Percentiles rank a stretch among this genome's conserved stretches.
Evolutionary conservation across 2,113 vertebrate genomes (phyloP).

Genomic region (Nymphicus hollandicus): DNA sequence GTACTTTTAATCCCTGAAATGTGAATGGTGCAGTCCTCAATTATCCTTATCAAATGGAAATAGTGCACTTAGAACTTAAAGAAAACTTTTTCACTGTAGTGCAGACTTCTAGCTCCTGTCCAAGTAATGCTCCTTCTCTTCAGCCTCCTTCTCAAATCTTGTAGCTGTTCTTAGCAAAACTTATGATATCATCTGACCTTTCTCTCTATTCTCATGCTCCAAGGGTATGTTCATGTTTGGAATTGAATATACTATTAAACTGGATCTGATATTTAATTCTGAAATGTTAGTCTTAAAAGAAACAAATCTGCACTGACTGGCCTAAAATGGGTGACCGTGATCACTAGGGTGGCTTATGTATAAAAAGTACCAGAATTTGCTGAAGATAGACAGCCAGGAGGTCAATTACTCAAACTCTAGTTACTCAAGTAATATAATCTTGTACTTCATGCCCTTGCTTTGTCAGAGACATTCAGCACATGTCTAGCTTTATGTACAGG

Average conservation of each 20-base stretch:
- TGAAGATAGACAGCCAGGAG: not conserved
- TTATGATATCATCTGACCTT: slow-evolving; percentile 13
- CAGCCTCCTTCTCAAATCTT: not conserved
- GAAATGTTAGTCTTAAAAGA: not conserved
- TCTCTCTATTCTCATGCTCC: not conserved
- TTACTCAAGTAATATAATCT: not conserved
- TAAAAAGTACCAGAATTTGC: not conserved
- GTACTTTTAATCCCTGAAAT: not conserved
- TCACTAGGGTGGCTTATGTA: not conserved
- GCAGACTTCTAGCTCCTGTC: not conserved
- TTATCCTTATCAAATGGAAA: not conserved
- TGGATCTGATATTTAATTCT: not conserved
- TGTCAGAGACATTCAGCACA: not conserved
- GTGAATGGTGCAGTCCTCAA: not conserved
- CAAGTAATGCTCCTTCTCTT: not conserved
- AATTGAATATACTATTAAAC: not conserved
- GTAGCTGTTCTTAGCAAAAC: not conserved
- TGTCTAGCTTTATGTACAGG: not conserved
- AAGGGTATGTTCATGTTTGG: not conserved
- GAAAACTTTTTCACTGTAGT: not conserved
- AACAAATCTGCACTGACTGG: not conserved
- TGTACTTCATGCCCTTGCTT: not conserved
- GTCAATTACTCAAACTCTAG: not conserved
- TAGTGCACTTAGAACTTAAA: not conserved
- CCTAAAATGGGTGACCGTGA: not conserved